phyloP scores from a whole-genome alignment of 2,888 invertebrate genomes.

The Junonia oenone region DNA sequence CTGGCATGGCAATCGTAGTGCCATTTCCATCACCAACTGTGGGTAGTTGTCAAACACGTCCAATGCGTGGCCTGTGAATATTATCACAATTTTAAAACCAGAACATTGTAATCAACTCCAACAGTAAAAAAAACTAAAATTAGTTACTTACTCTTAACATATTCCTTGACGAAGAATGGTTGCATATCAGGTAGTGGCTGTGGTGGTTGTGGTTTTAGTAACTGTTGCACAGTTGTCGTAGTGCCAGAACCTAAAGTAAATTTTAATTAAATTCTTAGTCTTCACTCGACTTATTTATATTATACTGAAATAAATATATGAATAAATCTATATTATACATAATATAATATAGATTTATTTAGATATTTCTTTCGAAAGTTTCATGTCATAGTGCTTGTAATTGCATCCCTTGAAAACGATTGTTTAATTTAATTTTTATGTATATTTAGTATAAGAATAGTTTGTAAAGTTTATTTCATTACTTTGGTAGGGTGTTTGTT shows the following conservation, averaged over 20 bases:
- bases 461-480: too few species aligned
- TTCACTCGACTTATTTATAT: background rate
- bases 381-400: too few species aligned
- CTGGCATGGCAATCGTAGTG: conserved; percentile 95
- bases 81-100: background rate
- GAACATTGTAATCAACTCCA: background rate
- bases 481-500: too few species aligned
- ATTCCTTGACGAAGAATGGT: conserved; percentile 95
- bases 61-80: conserved; percentile 84
- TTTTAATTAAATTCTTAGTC: background rate
- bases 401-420: too few species aligned
- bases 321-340: too few species aligned
- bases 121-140: background rate
- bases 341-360: too few species aligned
- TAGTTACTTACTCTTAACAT: conserved; percentile 84
- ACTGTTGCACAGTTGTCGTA: conserved; percentile 80
- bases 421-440: too few species aligned
- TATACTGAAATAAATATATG: too few species aligned
- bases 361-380: too few species aligned
- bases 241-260: conserved; percentile 45
- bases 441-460: too few species aligned
- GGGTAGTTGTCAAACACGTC: conserved; percentile 97
- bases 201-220: conserved; percentile 90
- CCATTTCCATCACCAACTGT: conserved; percentile 96
- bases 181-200: conserved; percentile 95